Evolutionary conservation across 1,140 invertebrate genomes (phyloP), one percentile per base, ranked within the genome.

Genomic region (Drosophila triauraria): DNA sequence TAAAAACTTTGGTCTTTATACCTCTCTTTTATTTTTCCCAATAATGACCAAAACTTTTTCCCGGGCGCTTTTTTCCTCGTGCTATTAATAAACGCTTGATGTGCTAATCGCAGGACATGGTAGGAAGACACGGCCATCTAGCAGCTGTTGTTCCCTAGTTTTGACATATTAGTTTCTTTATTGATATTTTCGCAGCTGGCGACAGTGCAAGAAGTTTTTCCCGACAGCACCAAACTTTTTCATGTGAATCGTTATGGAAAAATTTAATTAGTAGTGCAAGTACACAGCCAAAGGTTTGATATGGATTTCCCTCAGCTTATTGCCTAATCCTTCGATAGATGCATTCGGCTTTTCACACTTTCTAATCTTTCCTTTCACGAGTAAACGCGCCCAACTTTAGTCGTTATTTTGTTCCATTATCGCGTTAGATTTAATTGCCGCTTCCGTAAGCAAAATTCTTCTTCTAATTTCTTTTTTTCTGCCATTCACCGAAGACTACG

Each of bases 21-120:
- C 67, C 63, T 79, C 61, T 53, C 56, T 60, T 59, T 61, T 71
- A 50, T 47, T 58, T 64, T 43, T 32, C 43, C 44, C 59, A 74
- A 84, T 85, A 84, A 85, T 74, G 74, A 83, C 53, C 30, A 57
- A 83, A 83, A 85, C 85, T 85, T 75, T 48, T 27, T 13, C 58
- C 60, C 12, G 60, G 62, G 46, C 65, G 35, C n/a, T 77, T 84
- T 56, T 51, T 47, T 53, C 60, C 56, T 75, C 63, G 38, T 63
- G 64, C 82, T 85, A 85, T 85, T 85, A 85, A 85, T 85, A 85
- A 85, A 78, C 82, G 82, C 82, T 85, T 85, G 82, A 85, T 85
- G 82, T 85, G 82, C 82, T 85, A 85, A 85, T 85, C 82, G 82
- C 78, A 53, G 32, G 44, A 43, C 63, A 67, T 48, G 53, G 54